phyloP scores from a whole-genome alignment of 2,113 vertebrate species.

The Anhinga rufa region DNA sequence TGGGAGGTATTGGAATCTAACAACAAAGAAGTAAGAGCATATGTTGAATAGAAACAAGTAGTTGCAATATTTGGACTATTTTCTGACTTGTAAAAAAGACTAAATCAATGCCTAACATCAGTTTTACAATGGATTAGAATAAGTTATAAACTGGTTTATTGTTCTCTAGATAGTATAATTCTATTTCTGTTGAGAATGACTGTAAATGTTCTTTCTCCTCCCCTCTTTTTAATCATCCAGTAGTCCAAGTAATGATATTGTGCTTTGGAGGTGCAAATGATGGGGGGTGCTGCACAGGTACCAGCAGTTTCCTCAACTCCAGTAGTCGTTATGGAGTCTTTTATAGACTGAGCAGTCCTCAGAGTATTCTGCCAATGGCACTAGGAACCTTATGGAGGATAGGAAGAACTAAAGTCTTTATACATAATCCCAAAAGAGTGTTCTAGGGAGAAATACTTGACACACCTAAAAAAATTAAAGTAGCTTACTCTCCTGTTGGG shows the following conservation, averaged over 20 bases:
- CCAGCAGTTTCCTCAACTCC: neutral
- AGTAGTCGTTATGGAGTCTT: neutral
- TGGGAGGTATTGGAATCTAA: neutral
- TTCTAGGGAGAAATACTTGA: neutral
- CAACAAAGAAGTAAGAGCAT: neutral
- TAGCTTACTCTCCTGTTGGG: neutral
- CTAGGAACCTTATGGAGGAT: neutral
- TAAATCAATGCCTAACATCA: neutral
- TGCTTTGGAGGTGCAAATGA: neutral
- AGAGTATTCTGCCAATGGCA: neutral
- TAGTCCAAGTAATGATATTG: neutral
- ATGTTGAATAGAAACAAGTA: neutral
- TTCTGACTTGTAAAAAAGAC: neutral
- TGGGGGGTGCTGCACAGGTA: neutral
- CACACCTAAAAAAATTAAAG: neutral
- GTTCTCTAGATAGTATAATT: neutral
- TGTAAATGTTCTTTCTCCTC: neutral
- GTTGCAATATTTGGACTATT: neutral
- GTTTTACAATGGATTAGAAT: neutral
- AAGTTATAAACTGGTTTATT: neutral
- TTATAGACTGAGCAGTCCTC: neutral
- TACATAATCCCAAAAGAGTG: neutral
- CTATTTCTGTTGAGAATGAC: neutral
- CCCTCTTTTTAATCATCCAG: neutral
- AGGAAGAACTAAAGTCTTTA: neutral